phyloP scores from a whole-genome alignment of 2,797 vertebrate species.

The Perodicticus potto region DNA sequence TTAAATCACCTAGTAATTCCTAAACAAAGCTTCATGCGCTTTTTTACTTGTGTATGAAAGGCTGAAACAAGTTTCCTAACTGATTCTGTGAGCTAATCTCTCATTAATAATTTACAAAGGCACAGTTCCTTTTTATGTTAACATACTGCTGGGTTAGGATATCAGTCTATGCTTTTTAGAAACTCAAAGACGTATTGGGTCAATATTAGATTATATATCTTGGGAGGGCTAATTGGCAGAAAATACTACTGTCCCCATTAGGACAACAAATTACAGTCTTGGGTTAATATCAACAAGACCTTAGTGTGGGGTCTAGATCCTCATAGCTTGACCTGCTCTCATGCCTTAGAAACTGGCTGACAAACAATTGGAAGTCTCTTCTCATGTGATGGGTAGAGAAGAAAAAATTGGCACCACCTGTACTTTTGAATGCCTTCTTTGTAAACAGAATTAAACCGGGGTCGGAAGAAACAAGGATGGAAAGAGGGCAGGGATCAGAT shows the following conservation, averaged over 20 bases:
- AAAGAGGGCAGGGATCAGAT: not conserved
- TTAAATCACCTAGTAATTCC: not conserved
- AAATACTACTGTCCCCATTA: slow-evolving; percentile 14
- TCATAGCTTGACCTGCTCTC: not conserved
- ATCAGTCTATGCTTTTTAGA: slow-evolving; percentile 34
- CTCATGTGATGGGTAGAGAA: not conserved
- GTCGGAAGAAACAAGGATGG: not conserved
- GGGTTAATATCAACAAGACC: not conserved
- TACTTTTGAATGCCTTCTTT: not conserved
- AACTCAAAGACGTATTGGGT: slow-evolving; percentile 36
- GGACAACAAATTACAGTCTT: slow-evolving; percentile 20
- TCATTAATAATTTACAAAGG: slow-evolving; percentile 65
- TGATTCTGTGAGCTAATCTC: slow-evolving; percentile 51
- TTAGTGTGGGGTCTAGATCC: not conserved
- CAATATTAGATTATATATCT: slow-evolving; percentile 43
- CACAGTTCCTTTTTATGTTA: slow-evolving; percentile 31
- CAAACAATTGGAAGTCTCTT: slow-evolving; percentile 2
- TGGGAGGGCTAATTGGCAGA: slow-evolving; percentile 24
- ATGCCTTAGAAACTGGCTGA: not conserved
- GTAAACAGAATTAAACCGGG: slow-evolving; percentile 46
- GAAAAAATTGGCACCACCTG: not conserved
- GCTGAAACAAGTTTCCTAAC: slow-evolving; percentile 51
- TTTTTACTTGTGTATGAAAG: slow-evolving; percentile 40
- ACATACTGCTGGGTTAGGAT: slow-evolving; percentile 24
- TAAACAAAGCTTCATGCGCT: not conserved